phyloP scores from a whole-genome alignment of 1,140 invertebrate species.

The Colletes gigas region DNA sequence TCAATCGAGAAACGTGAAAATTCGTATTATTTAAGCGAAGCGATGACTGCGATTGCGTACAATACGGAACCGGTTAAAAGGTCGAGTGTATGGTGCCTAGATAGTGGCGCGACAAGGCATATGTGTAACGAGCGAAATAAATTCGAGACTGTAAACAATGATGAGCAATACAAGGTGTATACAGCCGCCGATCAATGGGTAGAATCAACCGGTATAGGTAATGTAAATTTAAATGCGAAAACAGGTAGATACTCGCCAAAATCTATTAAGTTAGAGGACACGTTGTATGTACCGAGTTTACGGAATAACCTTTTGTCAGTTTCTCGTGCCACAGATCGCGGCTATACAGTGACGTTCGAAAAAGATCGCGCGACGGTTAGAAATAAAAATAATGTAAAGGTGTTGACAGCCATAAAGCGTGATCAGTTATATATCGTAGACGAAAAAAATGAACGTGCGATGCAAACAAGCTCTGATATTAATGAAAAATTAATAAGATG shows the following conservation, averaged over 20 bases:
- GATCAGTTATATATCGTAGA: conserved; percentile 48
- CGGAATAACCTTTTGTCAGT: conserved; percentile 49
- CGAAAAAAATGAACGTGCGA: conserved; percentile 20
- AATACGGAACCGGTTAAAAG: background rate
- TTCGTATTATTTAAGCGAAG: background rate
- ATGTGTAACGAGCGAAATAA: background rate
- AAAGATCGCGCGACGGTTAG: conserved; percentile 10
- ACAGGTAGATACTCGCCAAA: background rate
- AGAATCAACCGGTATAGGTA: background rate
- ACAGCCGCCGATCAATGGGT: conserved; percentile 1
- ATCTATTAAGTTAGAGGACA: conserved; percentile 18
- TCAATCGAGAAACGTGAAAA: too few species aligned
- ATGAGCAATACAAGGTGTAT: background rate
- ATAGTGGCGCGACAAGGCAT: background rate
- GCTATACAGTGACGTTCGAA: conserved; percentile 19
- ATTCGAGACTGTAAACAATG: background rate
- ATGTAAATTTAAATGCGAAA: conserved; percentile 2
- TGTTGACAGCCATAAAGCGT: conserved; percentile 30
- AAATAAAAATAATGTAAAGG: conserved; percentile 28
- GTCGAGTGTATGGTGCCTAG: too few species aligned
- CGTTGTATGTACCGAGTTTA: conserved; percentile 23
- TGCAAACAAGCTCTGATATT: background rate
- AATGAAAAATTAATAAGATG: conserved; percentile 25
- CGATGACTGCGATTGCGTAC: background rate
- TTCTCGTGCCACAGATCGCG: conserved; percentile 41